phyloP scores from a whole-genome alignment of 2,113 vertebrate genomes.

The Struthidea cinerea region DNA sequence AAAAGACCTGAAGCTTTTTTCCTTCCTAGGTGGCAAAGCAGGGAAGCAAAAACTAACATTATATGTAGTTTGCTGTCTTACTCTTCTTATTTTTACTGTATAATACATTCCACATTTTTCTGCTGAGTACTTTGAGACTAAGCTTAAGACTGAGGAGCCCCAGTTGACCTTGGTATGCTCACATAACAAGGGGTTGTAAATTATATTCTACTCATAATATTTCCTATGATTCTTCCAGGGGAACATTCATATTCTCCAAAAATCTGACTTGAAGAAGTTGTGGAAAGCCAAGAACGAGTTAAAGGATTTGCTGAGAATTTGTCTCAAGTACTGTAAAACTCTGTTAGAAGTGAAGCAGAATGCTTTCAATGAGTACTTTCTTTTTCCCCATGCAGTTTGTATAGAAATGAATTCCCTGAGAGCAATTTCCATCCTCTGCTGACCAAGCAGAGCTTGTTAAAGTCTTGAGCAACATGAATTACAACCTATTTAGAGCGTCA shows the following conservation, averaged over 20 bases:
- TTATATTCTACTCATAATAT: neutral
- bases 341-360: neutral
- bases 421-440: neutral
- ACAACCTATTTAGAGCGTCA: neutral
- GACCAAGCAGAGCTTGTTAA: neutral
- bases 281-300: neutral
- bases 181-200: neutral
- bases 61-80: accelerated
- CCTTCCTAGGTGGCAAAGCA: accelerated
- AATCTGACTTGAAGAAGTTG: neutral
- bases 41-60: neutral
- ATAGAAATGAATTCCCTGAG: neutral
- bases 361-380: neutral
- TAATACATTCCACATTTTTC: neutral
- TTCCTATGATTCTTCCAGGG: neutral
- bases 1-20: neutral
- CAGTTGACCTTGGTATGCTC: neutral
- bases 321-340: neutral
- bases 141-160: neutral
- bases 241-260: neutral
- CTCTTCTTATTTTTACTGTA: neutral
- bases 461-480: neutral
- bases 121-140: neutral
- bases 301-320: neutral
- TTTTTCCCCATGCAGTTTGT: neutral